Percentiles rank a stretch among this genome's conserved stretches.
Evolutionary conservation across 2,797 vertebrate genomes (phyloP).

Genomic region (Siniperca undulata): DNA sequence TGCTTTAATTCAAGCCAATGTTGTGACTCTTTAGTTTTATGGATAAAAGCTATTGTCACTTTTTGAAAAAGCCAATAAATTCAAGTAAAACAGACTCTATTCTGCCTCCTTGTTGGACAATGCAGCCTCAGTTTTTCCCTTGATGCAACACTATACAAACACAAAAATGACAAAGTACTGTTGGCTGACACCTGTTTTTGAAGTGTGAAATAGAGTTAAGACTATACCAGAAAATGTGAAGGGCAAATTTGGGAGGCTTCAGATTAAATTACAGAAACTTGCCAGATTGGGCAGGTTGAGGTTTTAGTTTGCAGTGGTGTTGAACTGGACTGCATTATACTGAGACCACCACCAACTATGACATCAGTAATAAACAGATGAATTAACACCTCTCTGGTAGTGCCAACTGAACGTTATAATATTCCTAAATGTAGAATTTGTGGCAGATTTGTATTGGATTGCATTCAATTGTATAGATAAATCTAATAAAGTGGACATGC

Average conservation of each 20-base stretch:
- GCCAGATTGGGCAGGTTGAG: too few relatives aligned
- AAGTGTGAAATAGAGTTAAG: too few relatives aligned
- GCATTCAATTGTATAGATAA: not conserved
- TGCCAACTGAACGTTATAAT: not conserved
- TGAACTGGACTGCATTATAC: not conserved
- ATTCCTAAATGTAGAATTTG: not conserved
- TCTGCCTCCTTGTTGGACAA: not conserved
- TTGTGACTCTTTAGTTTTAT: constrained; percentile 82
- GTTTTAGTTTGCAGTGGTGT: not conserved
- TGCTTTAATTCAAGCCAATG: constrained; percentile 85
- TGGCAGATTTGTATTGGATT: not conserved
- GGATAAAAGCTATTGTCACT: constrained; percentile 82
- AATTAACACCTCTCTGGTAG: not conserved
- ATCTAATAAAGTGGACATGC: not conserved
- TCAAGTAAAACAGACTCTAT: constrained; percentile 70
- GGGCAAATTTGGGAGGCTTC: not conserved
- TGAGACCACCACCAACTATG: not conserved
- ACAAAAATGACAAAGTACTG: not conserved
- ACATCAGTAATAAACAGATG: not conserved
- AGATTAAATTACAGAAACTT: not conserved
- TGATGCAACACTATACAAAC: not conserved
- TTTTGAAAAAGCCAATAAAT: constrained; percentile 87
- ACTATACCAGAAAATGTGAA: not conserved
- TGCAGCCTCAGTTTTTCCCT: not conserved
- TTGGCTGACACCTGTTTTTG: too few relatives aligned